Evolutionary conservation across 1,140 invertebrate genomes (phyloP).

Genomic region (Anastatus disparis): DNA sequence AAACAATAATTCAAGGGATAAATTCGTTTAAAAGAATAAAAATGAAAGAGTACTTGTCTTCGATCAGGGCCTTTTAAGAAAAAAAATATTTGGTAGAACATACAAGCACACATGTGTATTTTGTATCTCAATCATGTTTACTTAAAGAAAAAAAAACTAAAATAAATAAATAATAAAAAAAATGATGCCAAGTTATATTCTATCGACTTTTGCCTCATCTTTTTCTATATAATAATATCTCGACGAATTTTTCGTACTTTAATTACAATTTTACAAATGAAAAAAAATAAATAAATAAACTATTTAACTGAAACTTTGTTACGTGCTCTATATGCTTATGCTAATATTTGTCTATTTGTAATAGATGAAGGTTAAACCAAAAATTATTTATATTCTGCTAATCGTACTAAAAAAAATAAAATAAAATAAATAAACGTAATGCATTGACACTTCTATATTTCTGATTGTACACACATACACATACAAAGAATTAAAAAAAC

Average conservation of each 20-base stretch:
- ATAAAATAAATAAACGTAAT: neutral
- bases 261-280: constrained; percentile 12
- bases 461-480: neutral
- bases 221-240: constrained; percentile 11
- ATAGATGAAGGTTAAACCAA: neutral
- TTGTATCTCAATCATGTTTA: constrained; percentile 32
- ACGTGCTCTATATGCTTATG: constrained; percentile 25
- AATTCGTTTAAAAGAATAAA: constrained; percentile 7
- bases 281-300: neutral
- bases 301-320: constrained; percentile 9
- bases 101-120: constrained; percentile 31
- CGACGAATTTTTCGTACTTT: neutral
- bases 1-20: constrained; percentile 37
- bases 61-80: constrained; percentile 9
- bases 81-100: too few species aligned
- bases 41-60: constrained; percentile 18
- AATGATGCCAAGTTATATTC: constrained; percentile 22
- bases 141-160: neutral
- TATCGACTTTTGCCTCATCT: constrained; percentile 17
- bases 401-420: constrained; percentile 11
- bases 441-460: neutral
- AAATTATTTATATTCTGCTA: constrained; percentile 13
- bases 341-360: neutral
- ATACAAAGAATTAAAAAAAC: neutral
- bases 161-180: too few species aligned